These are phyloP conservation scores for Chloebia gouldiae DNA, from an alignment of 2,113 vertebrate genomes.

Conservation along the genomic window DNA sequence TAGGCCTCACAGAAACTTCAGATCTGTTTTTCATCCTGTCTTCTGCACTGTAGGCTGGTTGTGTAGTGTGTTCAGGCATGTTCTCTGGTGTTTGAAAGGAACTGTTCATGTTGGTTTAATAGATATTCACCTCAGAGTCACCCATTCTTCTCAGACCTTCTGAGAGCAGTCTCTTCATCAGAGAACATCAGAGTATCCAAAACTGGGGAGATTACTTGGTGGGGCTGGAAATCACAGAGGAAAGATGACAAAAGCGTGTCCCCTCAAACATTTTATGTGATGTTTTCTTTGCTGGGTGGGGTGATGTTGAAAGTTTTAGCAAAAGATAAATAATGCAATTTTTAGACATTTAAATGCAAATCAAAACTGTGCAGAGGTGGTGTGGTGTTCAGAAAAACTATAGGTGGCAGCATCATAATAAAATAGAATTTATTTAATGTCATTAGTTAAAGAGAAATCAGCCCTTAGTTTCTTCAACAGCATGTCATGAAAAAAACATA, in stretches of 20 bases:
- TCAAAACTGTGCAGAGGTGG: neutral
- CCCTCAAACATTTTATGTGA: neutral
- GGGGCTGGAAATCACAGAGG: neutral
- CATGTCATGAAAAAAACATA: rapidly evolving
- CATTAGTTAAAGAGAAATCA: neutral
- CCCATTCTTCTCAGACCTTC: neutral
- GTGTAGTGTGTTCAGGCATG: neutral
- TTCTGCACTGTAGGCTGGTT: neutral
- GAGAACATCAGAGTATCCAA: neutral
- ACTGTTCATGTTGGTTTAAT: neutral
- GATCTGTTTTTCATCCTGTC: neutral
- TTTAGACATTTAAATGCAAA: neutral
- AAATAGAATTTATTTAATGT: neutral
- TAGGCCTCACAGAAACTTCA: neutral
- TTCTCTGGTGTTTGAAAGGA: neutral
- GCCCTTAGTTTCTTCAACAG: neutral
- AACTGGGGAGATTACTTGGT: neutral
- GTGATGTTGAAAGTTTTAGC: neutral
- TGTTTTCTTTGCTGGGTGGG: rapidly evolving
- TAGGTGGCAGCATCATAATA: constrained; percentile 37
- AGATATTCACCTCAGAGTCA: neutral
- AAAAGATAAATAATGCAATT: neutral
- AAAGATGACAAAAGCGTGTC: neutral
- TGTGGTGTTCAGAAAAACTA: neutral
- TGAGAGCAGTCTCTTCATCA: neutral